Base-by-base conservation (phyloP, 2,888 invertebrate species). In the Lysandra bellargus region DNA sequence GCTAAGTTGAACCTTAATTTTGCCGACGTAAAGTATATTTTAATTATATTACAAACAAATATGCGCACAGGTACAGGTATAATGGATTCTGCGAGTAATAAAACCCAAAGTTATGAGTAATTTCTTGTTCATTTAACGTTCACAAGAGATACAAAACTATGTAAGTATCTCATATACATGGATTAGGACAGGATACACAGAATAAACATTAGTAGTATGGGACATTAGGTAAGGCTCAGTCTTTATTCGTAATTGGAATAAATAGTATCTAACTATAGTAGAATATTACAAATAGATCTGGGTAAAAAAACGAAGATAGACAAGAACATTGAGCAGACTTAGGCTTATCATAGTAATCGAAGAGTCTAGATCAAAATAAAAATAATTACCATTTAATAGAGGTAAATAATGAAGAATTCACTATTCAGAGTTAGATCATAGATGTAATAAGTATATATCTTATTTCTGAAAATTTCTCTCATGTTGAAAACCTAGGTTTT, bases 51-150 rank as follows among this genome's bases (percentile, higher is more conserved):
- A 30, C 14, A 49, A 75, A 57, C 33, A 75, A 37, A 44, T 57
- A 17, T 76, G 33, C 53, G 33, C 53, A 57, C 76, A 76, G 57
- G 76, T 76, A 57, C 6, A 53, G 23, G 23, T 30, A 12, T 75
- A 53, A 57, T 49, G 75, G 76, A 76, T 76, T 53, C 44, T n/a
- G 30, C 23, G 49, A 74, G 49, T 49, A 75, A 75, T 76, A 76
- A 76, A 53, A 76, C 53, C 14, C 76, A 44, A 74, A 30, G 57
- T 57, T 76, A 76, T 57, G 57, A 76, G 49, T 76, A 37, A 76
- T 76, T 14, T 57, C 76, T 53, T 17, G 76, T 76, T 76, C 76
- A 30, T 57, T 76, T 57, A 53, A 14, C 14, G 76, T 76, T 53
- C 30, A 76, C 33, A 76, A 30, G 23, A 76, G 57, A 12, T 53